Conservation (phyloP, 2,888 invertebrate genomes). For the Andrena fulva region DNA sequence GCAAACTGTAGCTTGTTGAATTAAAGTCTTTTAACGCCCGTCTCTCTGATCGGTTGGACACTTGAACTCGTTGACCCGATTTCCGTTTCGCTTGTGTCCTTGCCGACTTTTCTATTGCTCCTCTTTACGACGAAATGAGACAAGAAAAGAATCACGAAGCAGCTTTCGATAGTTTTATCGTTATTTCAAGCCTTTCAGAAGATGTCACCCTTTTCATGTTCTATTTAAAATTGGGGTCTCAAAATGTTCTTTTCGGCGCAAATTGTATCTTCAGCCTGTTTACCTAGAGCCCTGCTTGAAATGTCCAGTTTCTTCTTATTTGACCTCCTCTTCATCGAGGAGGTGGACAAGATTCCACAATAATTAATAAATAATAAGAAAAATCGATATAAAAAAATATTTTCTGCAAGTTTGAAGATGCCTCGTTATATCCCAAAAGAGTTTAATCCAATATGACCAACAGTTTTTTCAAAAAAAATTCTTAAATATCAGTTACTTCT, state of each 20-base stretch:
- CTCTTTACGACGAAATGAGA: slow-evolving; percentile 36
- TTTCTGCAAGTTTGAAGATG: too few relatives aligned
- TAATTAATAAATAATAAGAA: too few relatives aligned
- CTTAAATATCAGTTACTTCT: too few relatives aligned
- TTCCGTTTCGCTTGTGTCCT: slow-evolving; percentile 64
- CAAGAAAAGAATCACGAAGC: slow-evolving; percentile 22
- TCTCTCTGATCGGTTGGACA: slow-evolving; percentile 62
- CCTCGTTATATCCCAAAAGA: too few relatives aligned
- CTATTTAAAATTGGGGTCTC: background rate
- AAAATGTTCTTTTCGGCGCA: background rate
- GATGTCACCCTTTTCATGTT: background rate
- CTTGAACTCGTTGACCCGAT: slow-evolving; percentile 70
- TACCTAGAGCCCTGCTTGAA: too few relatives aligned
- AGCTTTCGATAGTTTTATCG: background rate
- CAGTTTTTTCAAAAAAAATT: too few relatives aligned
- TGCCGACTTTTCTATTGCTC: slow-evolving; percentile 31
- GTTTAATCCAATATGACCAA: too few relatives aligned
- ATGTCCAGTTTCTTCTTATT: too few relatives aligned
- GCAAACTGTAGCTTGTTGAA: slow-evolving; percentile 53
- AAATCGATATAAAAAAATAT: too few relatives aligned
- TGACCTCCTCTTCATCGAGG: too few relatives aligned
- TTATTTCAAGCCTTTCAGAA: background rate
- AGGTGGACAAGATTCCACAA: too few relatives aligned
- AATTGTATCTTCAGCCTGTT: too few relatives aligned
- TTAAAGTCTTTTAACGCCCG: slow-evolving; percentile 68